Conservation (phyloP, 1,140 invertebrate species). For the Aphidius ervi region DNA sequence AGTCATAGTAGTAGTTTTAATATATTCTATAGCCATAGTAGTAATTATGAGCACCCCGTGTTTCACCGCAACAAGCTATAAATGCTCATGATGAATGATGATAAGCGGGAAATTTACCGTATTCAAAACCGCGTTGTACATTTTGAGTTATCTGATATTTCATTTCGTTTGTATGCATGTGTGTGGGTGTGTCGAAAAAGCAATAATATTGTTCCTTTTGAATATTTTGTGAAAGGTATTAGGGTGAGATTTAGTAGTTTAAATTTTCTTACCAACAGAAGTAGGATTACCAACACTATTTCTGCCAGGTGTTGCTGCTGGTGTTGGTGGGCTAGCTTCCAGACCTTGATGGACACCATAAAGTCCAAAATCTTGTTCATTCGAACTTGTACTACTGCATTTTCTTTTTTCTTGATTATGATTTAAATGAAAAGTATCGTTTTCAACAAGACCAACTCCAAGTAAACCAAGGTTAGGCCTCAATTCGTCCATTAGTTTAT, state of each 20-base stretch:
- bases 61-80: no score
- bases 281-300: constrained; percentile 44
- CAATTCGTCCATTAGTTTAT: constrained; percentile 78
- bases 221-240: no score
- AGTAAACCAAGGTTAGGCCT: constrained; percentile 74
- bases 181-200: no score
- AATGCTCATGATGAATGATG: no score
- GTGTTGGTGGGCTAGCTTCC: constrained; percentile 50
- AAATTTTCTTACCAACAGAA: constrained; percentile 40
- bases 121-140: no score
- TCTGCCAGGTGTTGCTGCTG: constrained; percentile 60
- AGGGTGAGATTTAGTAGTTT: not conserved
- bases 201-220: no score
- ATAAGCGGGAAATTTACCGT: no score
- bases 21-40: no score
- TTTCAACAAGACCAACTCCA: constrained; percentile 73
- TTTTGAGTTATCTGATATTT: no score
- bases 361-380: constrained; percentile 75
- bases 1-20: no score
- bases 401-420: constrained; percentile 61
- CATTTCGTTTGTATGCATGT: no score
- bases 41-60: no score
- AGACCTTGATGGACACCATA: constrained; percentile 56
- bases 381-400: constrained; percentile 71
- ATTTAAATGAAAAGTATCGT: constrained; percentile 63